These are phyloP conservation scores for Lacanobia wlatinum DNA, from an alignment of 2,888 invertebrate species.

Conservation along the genomic window DNA sequence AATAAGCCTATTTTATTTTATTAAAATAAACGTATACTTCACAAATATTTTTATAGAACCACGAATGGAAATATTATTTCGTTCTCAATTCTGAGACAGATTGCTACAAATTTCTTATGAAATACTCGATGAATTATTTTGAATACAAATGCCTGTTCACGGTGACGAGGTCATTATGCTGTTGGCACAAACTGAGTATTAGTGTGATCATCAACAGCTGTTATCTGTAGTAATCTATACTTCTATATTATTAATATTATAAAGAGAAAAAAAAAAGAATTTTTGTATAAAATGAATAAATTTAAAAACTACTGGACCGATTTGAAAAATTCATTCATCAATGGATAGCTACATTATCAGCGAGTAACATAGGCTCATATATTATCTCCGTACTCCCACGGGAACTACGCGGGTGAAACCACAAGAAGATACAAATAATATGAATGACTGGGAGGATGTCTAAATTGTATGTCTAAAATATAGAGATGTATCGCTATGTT, in stretches of 20 bases:
- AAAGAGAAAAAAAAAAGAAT: no score
- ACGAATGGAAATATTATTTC: constrained; percentile 5
- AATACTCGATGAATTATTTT: constrained; percentile 30
- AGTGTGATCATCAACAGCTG: constrained; percentile 26
- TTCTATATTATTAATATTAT: no score
- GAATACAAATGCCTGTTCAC: constrained; percentile 40
- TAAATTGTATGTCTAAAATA: not conserved
- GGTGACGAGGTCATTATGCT: constrained; percentile 20
- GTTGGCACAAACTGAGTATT: constrained; percentile 43
- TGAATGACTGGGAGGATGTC: constrained; percentile 4
- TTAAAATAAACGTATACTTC: constrained; percentile 8
- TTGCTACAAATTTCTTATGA: constrained; percentile 17
- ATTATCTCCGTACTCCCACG: no score
- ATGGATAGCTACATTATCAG: no score
- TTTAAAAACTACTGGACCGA: no score
- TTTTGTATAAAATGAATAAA: no score
- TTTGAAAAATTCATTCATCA: no score
- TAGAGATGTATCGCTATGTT: no score
- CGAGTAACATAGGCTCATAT: no score
- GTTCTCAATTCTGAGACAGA: constrained; percentile 8
- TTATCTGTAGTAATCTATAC: no score
- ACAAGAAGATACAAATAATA: not conserved
- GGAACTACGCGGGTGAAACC: no score
- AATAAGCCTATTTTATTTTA: constrained; percentile 18
- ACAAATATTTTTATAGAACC: not conserved